Conservation (phyloP, 2,113 vertebrate species). For the Girardinichthys multiradiatus region DNA sequence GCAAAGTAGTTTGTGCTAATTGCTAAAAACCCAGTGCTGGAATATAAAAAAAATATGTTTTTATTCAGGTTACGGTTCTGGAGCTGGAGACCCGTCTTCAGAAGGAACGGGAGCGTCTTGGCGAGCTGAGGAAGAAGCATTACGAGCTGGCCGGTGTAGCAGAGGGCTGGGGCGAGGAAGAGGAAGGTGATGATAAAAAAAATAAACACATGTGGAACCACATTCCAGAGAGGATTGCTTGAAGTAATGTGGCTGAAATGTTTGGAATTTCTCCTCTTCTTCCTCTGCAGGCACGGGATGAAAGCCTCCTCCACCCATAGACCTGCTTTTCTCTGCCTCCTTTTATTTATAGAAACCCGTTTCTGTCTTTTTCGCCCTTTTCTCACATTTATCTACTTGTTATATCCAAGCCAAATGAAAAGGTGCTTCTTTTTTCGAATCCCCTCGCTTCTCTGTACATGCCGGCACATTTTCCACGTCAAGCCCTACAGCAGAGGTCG, state of each 20-base stretch:
- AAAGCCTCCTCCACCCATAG: conserved; percentile 46
- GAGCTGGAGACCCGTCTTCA: conserved; percentile 94
- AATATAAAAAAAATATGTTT: neutral
- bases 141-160: conserved; percentile 93
- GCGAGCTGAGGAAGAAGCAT: conserved; percentile 96
- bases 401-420: conserved; percentile 78
- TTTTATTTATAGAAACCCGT: conserved; percentile 61
- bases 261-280: neutral
- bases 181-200: conserved; percentile 64
- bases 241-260: neutral
- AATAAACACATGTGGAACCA: neutral
- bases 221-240: accelerated
- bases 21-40: too few relatives aligned
- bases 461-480: conserved; percentile 42
- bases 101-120: conserved; percentile 93
- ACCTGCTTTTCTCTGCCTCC: conserved; percentile 56
- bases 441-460: conserved; percentile 23
- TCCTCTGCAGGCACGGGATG: conserved; percentile 74
- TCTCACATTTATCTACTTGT: conserved; percentile 45
- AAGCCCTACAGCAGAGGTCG: conserved; percentile 39
- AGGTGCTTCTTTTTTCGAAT: conserved; percentile 73
- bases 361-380: conserved; percentile 35
- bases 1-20: neutral
- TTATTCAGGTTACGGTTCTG: conserved; percentile 88
- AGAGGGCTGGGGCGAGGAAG: conserved; percentile 89